These are phyloP conservation scores for Caenorhabditis elegans DNA, from an alignment of 1,140 invertebrate species.

Conservation along the genomic window WBcel235 BX284606.5:2292501-2293000, in stretches of 20 bases:
- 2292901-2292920: background rate
- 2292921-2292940: background rate
- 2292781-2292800: background rate
- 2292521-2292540: background rate
- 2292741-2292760: too few relatives aligned
- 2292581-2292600: background rate
- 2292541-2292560: conserved; percentile 29
- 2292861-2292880: conserved; percentile 9
- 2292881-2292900: conserved; percentile 16
- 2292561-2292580: conserved; percentile 24
- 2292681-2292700: background rate
- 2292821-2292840: conserved; percentile 1
- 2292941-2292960: too few relatives aligned
- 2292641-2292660: background rate
- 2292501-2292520: too few relatives aligned
- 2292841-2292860: background rate
- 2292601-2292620: conserved; percentile 4
- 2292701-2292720: background rate
- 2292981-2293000: too few relatives aligned
- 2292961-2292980: too few relatives aligned
- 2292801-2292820: background rate
- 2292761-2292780: too few relatives aligned
- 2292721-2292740: too few relatives aligned
- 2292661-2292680: conserved; percentile 4
- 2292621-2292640: conserved; percentile 31